A percentile compares a stretch with the other conserved stretches of the same genome.
Evolutionary conservation across 2,888 invertebrate species (phyloP).

Genomic region (Caenorhabditis japonica): DNA sequence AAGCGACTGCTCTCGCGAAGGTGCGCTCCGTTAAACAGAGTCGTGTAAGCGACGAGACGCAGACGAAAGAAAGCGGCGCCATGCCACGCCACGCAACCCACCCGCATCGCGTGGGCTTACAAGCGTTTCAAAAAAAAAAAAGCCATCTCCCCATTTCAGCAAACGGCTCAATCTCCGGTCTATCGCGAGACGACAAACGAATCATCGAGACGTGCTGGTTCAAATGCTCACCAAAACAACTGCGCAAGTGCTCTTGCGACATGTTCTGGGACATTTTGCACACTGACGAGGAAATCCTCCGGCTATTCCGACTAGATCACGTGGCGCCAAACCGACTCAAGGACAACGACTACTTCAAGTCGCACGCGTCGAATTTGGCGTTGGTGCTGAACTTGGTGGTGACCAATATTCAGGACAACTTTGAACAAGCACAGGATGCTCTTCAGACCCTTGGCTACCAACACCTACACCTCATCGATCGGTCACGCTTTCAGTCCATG

Average conservation of each 20-base stretch:
- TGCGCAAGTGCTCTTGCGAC: slow-evolving; percentile 59
- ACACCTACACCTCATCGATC: slow-evolving; percentile 53
- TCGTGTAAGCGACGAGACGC: too few species aligned
- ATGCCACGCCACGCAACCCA: too few species aligned
- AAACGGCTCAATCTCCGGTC: slow-evolving; percentile 56
- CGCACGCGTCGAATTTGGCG: slow-evolving; percentile 64
- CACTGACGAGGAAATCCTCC: slow-evolving; percentile 56
- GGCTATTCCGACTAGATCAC: slow-evolving; percentile 59
- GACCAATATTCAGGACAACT: slow-evolving; percentile 63
- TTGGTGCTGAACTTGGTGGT: slow-evolving; percentile 65
- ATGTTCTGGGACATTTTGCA: slow-evolving; percentile 62
- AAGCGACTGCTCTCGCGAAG: too few species aligned
- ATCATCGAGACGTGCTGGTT: slow-evolving; percentile 64
- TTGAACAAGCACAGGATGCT: slow-evolving; percentile 65
- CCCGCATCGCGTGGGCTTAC: too few species aligned
- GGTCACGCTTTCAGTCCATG: slow-evolving; percentile 60
- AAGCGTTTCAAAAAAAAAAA: neutral
- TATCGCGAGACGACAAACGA: slow-evolving; percentile 58
- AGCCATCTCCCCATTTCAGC: slow-evolving; percentile 44
- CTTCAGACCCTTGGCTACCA: slow-evolving; percentile 64
- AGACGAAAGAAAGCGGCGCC: too few species aligned
- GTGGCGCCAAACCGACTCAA: slow-evolving; percentile 52
- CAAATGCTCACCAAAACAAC: slow-evolving; percentile 62
- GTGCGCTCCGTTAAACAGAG: too few species aligned
- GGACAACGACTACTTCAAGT: slow-evolving; percentile 65